Evolutionary conservation across 1,140 invertebrate species (phyloP).

Genomic region (Hirudo medicinalis): DNA sequence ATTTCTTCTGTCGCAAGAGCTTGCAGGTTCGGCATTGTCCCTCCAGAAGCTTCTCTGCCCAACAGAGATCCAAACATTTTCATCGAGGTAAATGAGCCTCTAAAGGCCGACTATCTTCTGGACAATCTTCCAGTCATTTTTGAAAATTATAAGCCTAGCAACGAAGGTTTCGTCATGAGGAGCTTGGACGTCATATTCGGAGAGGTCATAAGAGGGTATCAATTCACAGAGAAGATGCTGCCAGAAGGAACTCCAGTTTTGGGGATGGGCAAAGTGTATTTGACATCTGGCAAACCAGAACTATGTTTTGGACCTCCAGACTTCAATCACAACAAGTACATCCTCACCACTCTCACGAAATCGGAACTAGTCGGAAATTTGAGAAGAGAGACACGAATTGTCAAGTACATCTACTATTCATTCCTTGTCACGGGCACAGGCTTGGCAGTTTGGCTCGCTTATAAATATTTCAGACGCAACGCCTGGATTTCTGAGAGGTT

Average conservation of each 20-base stretch:
- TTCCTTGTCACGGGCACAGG: conserved; percentile 28
- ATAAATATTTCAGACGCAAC: conserved; percentile 24
- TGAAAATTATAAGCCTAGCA: conserved; percentile 29
- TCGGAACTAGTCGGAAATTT: conserved; percentile 32
- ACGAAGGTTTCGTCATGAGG: conserved; percentile 24
- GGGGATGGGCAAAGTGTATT: conserved; percentile 35
- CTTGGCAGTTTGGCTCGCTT: conserved; percentile 28
- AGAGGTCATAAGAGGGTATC: conserved; percentile 35
- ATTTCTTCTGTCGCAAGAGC: conserved; percentile 28
- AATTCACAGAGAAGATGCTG: conserved; percentile 39
- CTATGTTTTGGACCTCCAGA: conserved; percentile 29
- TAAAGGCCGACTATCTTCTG: conserved; percentile 28
- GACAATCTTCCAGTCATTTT: conserved; percentile 30
- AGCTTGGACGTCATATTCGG: conserved; percentile 33
- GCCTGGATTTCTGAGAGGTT: background rate
- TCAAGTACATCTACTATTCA: conserved; percentile 30
- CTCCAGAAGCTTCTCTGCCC: background rate
- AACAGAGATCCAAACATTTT: background rate
- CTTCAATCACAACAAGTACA: conserved; percentile 27
- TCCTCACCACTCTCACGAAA: conserved; percentile 33
- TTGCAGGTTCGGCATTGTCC: conserved; percentile 29
- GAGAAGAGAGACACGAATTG: conserved; percentile 24
- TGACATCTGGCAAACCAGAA: conserved; percentile 31
- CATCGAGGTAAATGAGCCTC: conserved; percentile 29
- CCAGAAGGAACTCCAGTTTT: conserved; percentile 32